A percentile compares a stretch with the other conserved stretches of the same genome.
phyloP scores from a whole-genome alignment of 2,113 vertebrate genomes.

The Maylandia zebra region DNA sequence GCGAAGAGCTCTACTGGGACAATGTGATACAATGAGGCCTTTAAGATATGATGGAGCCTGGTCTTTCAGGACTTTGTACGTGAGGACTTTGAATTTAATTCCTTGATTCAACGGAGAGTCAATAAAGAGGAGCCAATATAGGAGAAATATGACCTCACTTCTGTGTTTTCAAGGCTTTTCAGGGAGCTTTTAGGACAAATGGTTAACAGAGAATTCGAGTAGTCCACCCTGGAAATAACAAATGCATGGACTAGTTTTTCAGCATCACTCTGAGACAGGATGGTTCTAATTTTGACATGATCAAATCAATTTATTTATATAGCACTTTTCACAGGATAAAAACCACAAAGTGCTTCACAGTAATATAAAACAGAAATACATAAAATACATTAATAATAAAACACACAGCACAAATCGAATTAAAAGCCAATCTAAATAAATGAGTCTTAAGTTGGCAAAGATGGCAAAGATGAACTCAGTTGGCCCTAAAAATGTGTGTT shows the following conservation, averaged over 20 bases:
- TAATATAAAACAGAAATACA: no score
- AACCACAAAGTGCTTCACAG: no score
- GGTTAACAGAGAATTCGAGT: not conserved
- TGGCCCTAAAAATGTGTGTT: not conserved
- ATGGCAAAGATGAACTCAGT: not conserved
- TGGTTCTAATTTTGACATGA: not conserved
- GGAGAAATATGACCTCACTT: not conserved
- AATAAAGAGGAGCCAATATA: not conserved
- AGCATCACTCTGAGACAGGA: not conserved
- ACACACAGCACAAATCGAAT: no score
- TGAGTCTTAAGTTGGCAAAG: no score
- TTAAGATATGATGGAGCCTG: not conserved
- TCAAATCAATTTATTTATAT: no score
- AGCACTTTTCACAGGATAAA: no score
- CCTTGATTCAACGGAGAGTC: not conserved
- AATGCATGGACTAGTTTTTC: not conserved
- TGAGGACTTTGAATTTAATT: not conserved
- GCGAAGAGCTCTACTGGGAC: not conserved
- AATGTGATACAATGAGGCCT: not conserved
- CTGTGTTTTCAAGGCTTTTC: not conserved
- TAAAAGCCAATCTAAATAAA: no score
- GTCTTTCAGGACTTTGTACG: not conserved
- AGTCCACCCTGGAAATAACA: not conserved
- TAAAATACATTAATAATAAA: no score
- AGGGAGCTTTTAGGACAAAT: not conserved